These are phyloP conservation scores for Eueides isabella DNA, from an alignment of 1,140 invertebrate genomes.

Conservation along the genomic window DNA sequence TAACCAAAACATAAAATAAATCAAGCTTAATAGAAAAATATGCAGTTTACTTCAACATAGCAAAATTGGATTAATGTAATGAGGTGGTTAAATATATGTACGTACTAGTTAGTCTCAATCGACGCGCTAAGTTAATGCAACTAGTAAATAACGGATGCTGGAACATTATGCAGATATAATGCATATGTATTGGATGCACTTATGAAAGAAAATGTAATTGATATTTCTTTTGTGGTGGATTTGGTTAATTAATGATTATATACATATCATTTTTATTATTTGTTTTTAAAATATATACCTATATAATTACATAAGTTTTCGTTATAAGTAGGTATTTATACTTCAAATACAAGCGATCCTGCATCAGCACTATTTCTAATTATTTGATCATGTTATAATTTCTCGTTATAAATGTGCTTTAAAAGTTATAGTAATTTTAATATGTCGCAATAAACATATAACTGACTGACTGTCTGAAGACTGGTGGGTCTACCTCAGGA, in stretches of 20 bases:
- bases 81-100: conserved; percentile 4
- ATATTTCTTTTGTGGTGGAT: not conserved
- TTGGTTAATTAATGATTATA: not conserved
- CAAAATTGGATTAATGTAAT: conserved; percentile 3
- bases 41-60: not conserved
- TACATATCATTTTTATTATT: not conserved
- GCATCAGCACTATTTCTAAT: too few relatives aligned
- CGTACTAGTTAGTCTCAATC: conserved; percentile 1
- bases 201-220: not conserved
- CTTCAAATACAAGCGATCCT: too few relatives aligned
- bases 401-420: too few relatives aligned
- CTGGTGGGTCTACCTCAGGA: too few relatives aligned
- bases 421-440: too few relatives aligned
- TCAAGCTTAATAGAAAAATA: conserved; percentile 11
- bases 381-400: too few relatives aligned
- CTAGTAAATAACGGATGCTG: not conserved
- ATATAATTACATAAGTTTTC: too few relatives aligned
- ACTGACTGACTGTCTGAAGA: too few relatives aligned
- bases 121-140: conserved; percentile 4
- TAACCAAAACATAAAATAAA: not conserved
- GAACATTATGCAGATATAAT: not conserved
- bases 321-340: too few relatives aligned
- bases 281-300: not conserved
- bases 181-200: not conserved
- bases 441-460: too few relatives aligned